Conservation (phyloP, 2,888 invertebrate genomes). For the Drosophila prolongata region DNA sequence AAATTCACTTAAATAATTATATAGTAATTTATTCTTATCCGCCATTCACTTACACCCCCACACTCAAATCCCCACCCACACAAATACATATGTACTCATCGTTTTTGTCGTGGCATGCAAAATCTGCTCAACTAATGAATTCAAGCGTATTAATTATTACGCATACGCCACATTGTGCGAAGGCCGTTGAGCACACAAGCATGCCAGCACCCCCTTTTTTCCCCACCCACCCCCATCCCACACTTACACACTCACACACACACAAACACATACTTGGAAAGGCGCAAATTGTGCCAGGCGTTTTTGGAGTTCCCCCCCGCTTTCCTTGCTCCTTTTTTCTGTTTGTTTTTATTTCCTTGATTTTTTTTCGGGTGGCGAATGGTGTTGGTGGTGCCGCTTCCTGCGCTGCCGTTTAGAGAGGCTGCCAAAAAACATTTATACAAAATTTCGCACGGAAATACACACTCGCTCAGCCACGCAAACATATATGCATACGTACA, state of each 20-base stretch:
- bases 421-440: conserved; percentile 80
- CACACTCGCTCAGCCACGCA: conserved; percentile 49
- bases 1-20: conserved; percentile 54
- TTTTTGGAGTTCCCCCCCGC: conserved; percentile 39
- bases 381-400: conserved; percentile 73
- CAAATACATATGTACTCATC: conserved; percentile 31
- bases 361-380: conserved; percentile 9
- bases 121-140: conserved; percentile 81
- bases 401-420: conserved; percentile 77
- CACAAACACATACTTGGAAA: conserved; percentile 21
- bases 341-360: conserved; percentile 20
- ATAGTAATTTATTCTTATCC: conserved; percentile 34
- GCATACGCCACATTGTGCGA: conserved; percentile 80
- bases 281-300: conserved; percentile 74
- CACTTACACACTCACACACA: not conserved
- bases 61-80: conserved; percentile 6
- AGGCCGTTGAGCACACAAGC: conserved; percentile 64
- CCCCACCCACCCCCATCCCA: conserved; percentile 1
- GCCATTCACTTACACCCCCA: conserved; percentile 4
- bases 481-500: conserved; percentile 11
- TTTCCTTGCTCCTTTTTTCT: conserved; percentile 21
- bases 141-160: conserved; percentile 81
- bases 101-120: conserved; percentile 71
- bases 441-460: conserved; percentile 78
- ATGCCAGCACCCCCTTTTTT: not conserved